These are phyloP conservation scores for Cryptocephalus moraei DNA, from an alignment of 2,888 invertebrate species.

Conservation along the genomic window DNA sequence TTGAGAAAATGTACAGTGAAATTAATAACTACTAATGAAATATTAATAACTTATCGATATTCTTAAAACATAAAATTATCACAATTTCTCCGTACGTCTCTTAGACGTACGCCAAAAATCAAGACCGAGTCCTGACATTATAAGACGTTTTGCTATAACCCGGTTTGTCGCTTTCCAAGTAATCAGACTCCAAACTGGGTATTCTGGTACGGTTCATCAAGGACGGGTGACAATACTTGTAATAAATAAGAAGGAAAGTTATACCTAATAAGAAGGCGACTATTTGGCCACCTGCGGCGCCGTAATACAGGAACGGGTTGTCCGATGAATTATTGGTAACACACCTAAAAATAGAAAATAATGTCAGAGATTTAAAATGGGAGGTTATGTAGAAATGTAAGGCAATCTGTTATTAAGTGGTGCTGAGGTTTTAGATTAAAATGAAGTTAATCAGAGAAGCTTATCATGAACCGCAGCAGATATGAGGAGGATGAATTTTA, in stretches of 20 bases:
- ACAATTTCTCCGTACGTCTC: not conserved
- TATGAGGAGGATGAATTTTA: no score
- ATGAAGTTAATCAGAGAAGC: no score
- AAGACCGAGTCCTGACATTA: slow-evolving; percentile 28
- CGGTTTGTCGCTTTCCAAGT: slow-evolving; percentile 30
- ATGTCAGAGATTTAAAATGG: no score
- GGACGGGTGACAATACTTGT: slow-evolving; percentile 39
- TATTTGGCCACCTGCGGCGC: slow-evolving; percentile 35
- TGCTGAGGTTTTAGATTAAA: no score
- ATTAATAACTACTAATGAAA: no score
- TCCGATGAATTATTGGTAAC: slow-evolving; percentile 35
- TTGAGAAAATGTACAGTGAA: no score
- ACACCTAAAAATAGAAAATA: slow-evolving; percentile 29
- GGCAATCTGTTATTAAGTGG: no score
- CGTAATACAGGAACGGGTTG: slow-evolving; percentile 36
- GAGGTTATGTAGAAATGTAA: no score
- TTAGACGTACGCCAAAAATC: slow-evolving; percentile 25
- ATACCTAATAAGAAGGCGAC: slow-evolving; percentile 34
- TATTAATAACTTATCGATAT: no score
- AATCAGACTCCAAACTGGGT: slow-evolving; percentile 24
- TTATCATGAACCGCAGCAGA: no score
- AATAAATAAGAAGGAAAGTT: slow-evolving; percentile 37
- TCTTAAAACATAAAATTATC: no score
- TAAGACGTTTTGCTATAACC: slow-evolving; percentile 34
- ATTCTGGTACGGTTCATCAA: slow-evolving; percentile 26